A percentile compares a stretch with the other conserved stretches of the same genome.
Evolutionary conservation across 2,113 vertebrate genomes (phyloP).

Genomic region (Nannobrachium achirus): DNA sequence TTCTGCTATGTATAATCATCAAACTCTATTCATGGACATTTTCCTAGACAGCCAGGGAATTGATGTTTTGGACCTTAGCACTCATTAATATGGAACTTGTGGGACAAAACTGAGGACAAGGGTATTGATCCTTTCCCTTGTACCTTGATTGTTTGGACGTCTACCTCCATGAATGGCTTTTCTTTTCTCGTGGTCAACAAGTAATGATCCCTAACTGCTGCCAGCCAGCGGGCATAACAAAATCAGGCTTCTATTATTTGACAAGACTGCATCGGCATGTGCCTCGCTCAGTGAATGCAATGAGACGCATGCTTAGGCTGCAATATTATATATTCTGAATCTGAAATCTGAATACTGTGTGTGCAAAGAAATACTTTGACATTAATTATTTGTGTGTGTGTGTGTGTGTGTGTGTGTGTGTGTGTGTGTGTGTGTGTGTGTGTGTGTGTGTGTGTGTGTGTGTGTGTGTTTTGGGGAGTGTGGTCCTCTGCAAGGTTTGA

Average conservation of each 20-base stretch:
- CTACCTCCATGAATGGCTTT: slow-evolving; percentile 22
- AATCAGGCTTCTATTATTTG: slow-evolving; percentile 27
- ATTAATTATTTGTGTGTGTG: too few relatives aligned
- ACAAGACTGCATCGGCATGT: slow-evolving; percentile 1
- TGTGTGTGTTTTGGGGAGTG: too few relatives aligned
- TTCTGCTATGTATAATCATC: neutral
- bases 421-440: too few relatives aligned
- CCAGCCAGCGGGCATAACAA: slow-evolving; percentile 9
- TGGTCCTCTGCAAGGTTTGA: too few relatives aligned
- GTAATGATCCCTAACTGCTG: slow-evolving; percentile 12
- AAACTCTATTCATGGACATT: neutral
- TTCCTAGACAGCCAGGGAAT: neutral
- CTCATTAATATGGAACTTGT: slow-evolving; percentile 15
- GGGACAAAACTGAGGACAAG: slow-evolving; percentile 17
- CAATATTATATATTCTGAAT: too few relatives aligned
- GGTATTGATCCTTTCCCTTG: slow-evolving; percentile 43
- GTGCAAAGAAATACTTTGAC: too few relatives aligned
- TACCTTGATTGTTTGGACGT: neutral
- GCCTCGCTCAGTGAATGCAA: slow-evolving; percentile 20
- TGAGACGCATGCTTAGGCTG: neutral
- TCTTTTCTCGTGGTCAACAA: slow-evolving; percentile 26
- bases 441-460: too few relatives aligned
- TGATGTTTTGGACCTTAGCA: slow-evolving; percentile 13
- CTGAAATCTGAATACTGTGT: too few relatives aligned
- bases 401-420: too few relatives aligned